Evolutionary conservation across 2,888 invertebrate genomes (phyloP).

Genomic region (Apamea crenata): DNA sequence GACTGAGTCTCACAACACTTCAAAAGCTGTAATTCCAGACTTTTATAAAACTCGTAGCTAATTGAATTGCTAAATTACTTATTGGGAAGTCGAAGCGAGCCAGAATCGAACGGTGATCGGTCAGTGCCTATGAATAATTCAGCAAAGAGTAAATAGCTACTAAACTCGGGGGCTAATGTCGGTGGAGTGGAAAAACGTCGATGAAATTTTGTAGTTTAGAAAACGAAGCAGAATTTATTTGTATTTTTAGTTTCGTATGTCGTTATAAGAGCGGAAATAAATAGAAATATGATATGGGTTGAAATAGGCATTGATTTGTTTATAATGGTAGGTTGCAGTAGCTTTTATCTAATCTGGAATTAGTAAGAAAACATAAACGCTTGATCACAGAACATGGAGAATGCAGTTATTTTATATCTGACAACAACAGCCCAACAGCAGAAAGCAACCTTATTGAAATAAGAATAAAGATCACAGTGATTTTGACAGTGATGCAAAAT

Average conservation of each 20-base stretch:
- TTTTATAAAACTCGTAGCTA: slow-evolving; percentile 72
- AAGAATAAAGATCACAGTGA: no score
- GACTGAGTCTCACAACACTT: slow-evolving; percentile 59
- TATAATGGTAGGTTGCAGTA: not conserved
- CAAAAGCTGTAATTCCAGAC: slow-evolving; percentile 63
- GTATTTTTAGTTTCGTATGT: slow-evolving; percentile 43
- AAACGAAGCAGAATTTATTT: slow-evolving; percentile 32
- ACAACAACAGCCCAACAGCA: no score
- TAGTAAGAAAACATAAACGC: not conserved
- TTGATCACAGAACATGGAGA: not conserved
- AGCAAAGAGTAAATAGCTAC: slow-evolving; percentile 63
- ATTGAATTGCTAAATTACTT: slow-evolving; percentile 80
- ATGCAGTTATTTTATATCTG: no score
- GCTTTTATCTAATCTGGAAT: not conserved
- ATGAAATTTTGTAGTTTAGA: slow-evolving; percentile 45
- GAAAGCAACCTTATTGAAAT: no score
- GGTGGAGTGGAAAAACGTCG: slow-evolving; percentile 55
- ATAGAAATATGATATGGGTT: not conserved
- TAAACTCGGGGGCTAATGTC: slow-evolving; percentile 56
- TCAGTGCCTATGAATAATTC: slow-evolving; percentile 77
- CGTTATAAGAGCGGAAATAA: not conserved
- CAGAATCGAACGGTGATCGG: slow-evolving; percentile 72
- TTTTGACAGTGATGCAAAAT: no score
- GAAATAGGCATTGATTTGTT: slow-evolving; percentile 5
- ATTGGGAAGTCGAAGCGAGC: slow-evolving; percentile 67